Evolutionary conservation across 2,888 invertebrate genomes (phyloP), one percentile per base, ranked within the genome.

Genomic region (Clitarchus hookeri): DNA sequence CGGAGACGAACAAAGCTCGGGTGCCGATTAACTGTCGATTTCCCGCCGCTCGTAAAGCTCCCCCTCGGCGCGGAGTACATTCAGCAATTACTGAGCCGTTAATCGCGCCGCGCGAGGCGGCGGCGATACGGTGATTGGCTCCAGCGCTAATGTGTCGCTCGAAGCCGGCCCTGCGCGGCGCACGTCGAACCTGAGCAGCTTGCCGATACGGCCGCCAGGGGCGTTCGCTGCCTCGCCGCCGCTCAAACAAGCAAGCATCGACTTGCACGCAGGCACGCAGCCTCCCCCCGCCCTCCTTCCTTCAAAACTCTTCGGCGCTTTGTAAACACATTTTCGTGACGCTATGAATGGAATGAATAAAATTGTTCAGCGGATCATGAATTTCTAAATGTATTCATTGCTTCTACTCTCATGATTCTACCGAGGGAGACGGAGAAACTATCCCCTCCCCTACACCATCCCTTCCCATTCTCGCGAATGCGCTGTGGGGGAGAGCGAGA

Each of bases 351-450:
- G 83, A 65, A 85, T 85, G 85, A 85, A 85, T 85, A 78, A 85
- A 85, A 83, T 65, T 84, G 85, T 85, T 80, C 85, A 85, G 54
- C 83, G 85, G 83, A 85, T 85, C 85, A 85, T 85, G 83, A 85
- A 85, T 85, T 85, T 85, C 83, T 44, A 83, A 85, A 85, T 85
- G 85, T 85, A 85, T 85, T 85, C 85, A 85, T 84, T 65, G 65
- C 65, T 65, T 65, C 65, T 65, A 65, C 65, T 65, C 65, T 65
- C 65, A 19, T 65, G 65, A 65, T 65, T 65, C 65, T 11, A 23
- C 11, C 65, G 65, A 19, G 65, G 65, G 65, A 65, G 65, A 16
- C 11, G 48, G 48, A 23, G 65, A n/a, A 65, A 65, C 8, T 2
- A 11, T 65, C 65, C 16, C 65, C 65, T n/a, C 65, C 65, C 65